phyloP scores from a whole-genome alignment of 2,113 vertebrate genomes.

The Gila orcuttii region DNA sequence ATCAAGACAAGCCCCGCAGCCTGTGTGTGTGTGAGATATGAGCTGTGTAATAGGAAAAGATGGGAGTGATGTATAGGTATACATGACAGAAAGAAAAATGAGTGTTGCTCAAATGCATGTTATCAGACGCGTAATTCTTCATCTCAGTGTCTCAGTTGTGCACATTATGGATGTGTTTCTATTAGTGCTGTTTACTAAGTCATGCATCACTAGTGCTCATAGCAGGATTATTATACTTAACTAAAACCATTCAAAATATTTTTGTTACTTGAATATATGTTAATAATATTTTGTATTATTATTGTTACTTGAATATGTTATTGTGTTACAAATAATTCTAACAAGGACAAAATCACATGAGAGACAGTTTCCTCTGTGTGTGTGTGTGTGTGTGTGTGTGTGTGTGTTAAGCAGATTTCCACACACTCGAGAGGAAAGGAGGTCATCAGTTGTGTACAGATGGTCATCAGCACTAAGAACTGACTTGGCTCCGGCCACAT shows the following conservation, averaged over 20 bases:
- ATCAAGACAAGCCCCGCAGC: slow-evolving; percentile 61
- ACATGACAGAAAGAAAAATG: not conserved
- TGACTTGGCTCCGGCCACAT: slow-evolving; percentile 54
- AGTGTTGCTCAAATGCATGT: not conserved
- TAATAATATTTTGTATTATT: too few species aligned
- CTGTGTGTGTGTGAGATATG: slow-evolving; percentile 38
- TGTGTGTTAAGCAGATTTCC: not conserved
- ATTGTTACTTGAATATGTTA: too few species aligned
- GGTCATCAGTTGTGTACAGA: slow-evolving; percentile 68
- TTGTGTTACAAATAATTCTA: too few species aligned
- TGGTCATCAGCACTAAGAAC: slow-evolving; percentile 62
- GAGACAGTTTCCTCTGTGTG: too few species aligned
- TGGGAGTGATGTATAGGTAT: slow-evolving; percentile 9
- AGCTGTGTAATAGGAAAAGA: slow-evolving; percentile 20
- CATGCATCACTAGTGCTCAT: slow-evolving; percentile 21
- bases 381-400: too few species aligned
- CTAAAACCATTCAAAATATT: too few species aligned
- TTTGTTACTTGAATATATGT: too few species aligned
- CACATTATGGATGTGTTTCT: not conserved
- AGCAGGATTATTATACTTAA: not conserved
- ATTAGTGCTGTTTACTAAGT: not conserved
- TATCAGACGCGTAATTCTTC: slow-evolving; percentile 2
- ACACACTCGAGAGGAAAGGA: slow-evolving; percentile 58
- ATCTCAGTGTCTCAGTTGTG: not conserved
- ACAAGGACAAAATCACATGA: too few species aligned